Conservation (phyloP, 2,888 invertebrate genomes). For the Ptychoptera albimana region DNA sequence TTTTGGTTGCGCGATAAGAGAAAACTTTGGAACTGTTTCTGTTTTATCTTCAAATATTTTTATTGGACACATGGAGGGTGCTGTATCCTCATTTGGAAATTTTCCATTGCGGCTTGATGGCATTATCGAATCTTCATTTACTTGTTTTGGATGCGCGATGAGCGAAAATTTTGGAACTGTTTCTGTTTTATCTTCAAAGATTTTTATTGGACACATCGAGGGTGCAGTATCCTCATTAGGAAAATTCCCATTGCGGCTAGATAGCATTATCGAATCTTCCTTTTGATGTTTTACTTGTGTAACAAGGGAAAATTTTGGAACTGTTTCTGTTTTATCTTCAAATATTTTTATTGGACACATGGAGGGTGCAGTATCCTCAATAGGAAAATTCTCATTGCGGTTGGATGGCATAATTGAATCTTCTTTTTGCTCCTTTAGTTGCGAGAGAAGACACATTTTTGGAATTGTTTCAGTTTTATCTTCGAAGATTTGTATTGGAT, state of each 20-base stretch:
- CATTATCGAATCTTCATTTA: no score
- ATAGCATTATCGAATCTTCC: no score
- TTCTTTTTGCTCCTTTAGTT: no score
- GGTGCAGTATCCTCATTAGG: no score
- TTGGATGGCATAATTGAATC: no score
- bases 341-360: conserved; percentile 10
- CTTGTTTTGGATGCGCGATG: no score
- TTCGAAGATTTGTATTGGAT: no score
- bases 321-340: conserved; percentile 16
- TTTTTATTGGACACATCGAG: no score
- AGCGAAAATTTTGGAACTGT: no score
- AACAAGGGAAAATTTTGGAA: conserved; percentile 10
- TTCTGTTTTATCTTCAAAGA: no score
- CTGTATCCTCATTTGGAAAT: neutral
- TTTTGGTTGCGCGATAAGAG: conserved; percentile 3
- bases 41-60: conserved; percentile 17
- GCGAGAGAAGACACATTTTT: neutral
- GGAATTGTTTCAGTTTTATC: neutral
- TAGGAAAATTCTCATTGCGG: neutral
- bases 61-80: conserved; percentile 3
- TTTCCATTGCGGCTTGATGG: conserved; percentile 10
- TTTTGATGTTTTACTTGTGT: no score
- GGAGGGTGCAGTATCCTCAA: conserved; percentile 4
- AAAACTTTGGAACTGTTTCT: conserved; percentile 12
- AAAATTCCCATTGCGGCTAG: no score